phyloP scores from a whole-genome alignment of 2,113 vertebrate genomes.

The Laterallus jamaicensis region DNA sequence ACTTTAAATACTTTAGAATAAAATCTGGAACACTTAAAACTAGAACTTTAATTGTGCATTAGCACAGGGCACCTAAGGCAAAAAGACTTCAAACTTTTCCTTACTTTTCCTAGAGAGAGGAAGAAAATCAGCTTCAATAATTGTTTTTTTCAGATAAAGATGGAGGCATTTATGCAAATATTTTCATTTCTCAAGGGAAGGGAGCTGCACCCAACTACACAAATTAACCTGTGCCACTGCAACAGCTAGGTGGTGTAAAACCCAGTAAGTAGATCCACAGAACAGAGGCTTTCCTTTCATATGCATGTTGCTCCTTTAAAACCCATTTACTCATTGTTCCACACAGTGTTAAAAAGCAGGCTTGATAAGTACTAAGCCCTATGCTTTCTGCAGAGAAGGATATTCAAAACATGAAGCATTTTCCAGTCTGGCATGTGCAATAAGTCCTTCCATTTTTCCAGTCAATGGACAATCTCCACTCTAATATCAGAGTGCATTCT shows the following conservation, averaged over 20 bases:
- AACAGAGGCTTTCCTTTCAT: neutral
- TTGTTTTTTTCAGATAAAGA: neutral
- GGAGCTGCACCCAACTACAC: neutral
- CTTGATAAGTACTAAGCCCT: neutral
- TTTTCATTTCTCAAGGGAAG: neutral
- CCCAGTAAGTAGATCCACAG: neutral
- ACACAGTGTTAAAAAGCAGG: neutral
- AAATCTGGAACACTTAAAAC: neutral
- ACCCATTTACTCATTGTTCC: neutral
- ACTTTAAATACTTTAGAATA: neutral
- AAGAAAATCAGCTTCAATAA: neutral
- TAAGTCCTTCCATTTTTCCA: neutral
- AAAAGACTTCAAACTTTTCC: neutral
- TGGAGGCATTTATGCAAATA: neutral
- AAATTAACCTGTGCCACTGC: neutral
- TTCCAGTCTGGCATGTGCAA: neutral
- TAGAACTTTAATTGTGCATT: neutral
- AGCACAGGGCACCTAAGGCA: neutral
- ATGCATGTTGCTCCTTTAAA: neutral
- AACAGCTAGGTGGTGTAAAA: neutral
- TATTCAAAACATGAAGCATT: neutral
- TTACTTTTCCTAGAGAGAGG: neutral
- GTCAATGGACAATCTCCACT: neutral
- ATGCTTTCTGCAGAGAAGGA: neutral
- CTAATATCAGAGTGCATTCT: rapidly evolving